Evolutionary conservation across 2,888 invertebrate genomes (phyloP), one percentile per base, ranked within the genome.

Genomic region (Encarsia formosa): DNA sequence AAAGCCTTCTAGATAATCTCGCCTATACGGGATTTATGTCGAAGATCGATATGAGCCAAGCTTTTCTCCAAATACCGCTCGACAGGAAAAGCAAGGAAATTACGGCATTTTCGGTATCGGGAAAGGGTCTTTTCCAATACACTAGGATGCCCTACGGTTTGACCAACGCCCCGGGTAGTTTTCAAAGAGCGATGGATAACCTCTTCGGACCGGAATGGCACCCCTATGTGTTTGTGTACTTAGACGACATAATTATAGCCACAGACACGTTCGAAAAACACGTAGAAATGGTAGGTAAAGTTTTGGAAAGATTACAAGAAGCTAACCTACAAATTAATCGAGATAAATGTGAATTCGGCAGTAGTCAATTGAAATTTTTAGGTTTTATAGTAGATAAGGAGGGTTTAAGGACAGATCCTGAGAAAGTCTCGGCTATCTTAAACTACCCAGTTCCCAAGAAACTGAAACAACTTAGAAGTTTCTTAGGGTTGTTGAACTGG

Each of bases 321-420:
- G 15, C 4, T 2, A 40, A 40, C 15, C 9, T 23, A 15, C 11
- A n/a, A 1, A 13, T 40, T 15, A 40, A 40, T 13, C 24, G 24
- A 3, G 24, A 40, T 1, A 40, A n/a, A n/a, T n/a, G n/a, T n/a
- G n/a, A n/a, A n/a, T n/a, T n/a, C n/a, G n/a, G n/a, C n/a, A n/a
- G n/a, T 11, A 3, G 15, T 2, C 15, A 40, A 2, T n/a, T 40
- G 1, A 3, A 15, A 23, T 40, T 62, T 41, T 46, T 69, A 5
- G 66, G 68, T 0, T 65, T 66, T 0, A 8, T 13, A 5, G 5
- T 46, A 2, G 22, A 46, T 29, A 11, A 37, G 2, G 26, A 46
- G 3, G 45, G 45, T 4, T 9, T 20, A 11, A 4, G 8, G 3
- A n/a, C 9, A 4, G n/a, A 11, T 13, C 11, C 38, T 2, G 38